Conservation (phyloP, 2,888 invertebrate species). For the Artemia sp. region DNA sequence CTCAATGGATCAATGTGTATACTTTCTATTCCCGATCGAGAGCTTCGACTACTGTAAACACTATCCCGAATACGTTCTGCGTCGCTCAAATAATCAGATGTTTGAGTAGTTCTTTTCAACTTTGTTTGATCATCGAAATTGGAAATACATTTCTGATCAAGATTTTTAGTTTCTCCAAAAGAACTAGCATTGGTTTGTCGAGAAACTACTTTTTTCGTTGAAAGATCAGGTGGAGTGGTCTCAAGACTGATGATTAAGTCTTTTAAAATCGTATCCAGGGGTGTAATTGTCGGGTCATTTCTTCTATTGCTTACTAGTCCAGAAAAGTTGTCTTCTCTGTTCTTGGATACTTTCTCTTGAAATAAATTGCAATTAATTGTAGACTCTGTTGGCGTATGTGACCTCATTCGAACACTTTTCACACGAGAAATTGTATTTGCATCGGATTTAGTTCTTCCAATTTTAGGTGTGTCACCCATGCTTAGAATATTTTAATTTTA, state of each 20-base stretch:
- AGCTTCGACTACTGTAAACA: conserved; percentile 10
- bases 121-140: not conserved
- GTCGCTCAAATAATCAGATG: conserved; percentile 15
- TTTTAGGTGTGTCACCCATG: not conserved
- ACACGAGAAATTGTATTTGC: not conserved
- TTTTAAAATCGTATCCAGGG: conserved; percentile 3
- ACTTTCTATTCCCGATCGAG: conserved; percentile 9
- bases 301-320: conserved; percentile 5
- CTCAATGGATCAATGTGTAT: conserved; percentile 13
- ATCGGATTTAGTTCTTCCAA: conserved; percentile 8
- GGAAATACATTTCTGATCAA: not conserved
- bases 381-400: conserved; percentile 4
- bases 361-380: not conserved
- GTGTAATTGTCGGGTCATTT: not conserved
- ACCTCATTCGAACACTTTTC: not conserved
- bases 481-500: not conserved
- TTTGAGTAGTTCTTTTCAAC: conserved; percentile 9
- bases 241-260: conserved; percentile 5
- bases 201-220: not conserved
- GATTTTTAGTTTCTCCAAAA: not conserved
- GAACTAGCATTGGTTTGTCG: not conserved
- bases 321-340: not conserved
- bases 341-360: not conserved
- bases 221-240: not conserved
- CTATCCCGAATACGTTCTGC: conserved; percentile 12